These are phyloP conservation scores for Hassar affinis DNA, from an alignment of 2,113 vertebrate genomes.

Conservation along the genomic window DNA sequence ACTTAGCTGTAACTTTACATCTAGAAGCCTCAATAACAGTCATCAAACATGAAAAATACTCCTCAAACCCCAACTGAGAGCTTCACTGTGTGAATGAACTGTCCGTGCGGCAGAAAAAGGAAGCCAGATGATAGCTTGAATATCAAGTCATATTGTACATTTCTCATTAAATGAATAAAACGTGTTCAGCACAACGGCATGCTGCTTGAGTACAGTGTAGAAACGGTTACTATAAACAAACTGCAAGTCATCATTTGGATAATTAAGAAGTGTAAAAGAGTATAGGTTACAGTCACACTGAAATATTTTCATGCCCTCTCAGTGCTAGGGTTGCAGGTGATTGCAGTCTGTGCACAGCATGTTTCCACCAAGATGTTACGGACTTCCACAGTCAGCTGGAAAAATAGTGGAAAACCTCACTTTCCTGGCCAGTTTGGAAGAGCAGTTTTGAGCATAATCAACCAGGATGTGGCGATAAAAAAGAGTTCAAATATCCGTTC, in stretches of 20 bases:
- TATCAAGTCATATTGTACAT: constrained; percentile 8
- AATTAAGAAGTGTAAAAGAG: constrained; percentile 69
- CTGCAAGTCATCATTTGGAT: constrained; percentile 65
- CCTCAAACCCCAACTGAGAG: not conserved
- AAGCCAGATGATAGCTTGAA: constrained; percentile 15
- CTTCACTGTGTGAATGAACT: constrained; percentile 28
- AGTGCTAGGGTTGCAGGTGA: constrained; percentile 6
- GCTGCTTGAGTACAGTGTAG: constrained; percentile 38
- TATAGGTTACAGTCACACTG: constrained; percentile 71
- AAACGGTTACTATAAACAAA: constrained; percentile 62
- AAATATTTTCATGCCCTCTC: constrained; percentile 51
- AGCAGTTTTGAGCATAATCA: constrained; percentile 18
- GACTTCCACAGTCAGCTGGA: not conserved
- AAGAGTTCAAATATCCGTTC: constrained; percentile 18
- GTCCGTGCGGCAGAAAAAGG: constrained; percentile 14
- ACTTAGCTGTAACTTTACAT: constrained; percentile 17
- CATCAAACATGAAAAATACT: not conserved
- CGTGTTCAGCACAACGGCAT: constrained; percentile 31
- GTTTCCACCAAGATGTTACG: not conserved
- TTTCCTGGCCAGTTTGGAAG: constrained; percentile 4
- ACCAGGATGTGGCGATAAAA: constrained; percentile 37
- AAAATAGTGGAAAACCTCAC: not conserved
- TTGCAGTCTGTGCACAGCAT: not conserved
- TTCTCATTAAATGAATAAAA: constrained; percentile 45
- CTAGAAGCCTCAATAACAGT: not conserved